These are phyloP conservation scores for Umimayanthus kanabou DNA, from an alignment of 92 coral and sea anemone species.

Conservation along the genomic window DNA sequence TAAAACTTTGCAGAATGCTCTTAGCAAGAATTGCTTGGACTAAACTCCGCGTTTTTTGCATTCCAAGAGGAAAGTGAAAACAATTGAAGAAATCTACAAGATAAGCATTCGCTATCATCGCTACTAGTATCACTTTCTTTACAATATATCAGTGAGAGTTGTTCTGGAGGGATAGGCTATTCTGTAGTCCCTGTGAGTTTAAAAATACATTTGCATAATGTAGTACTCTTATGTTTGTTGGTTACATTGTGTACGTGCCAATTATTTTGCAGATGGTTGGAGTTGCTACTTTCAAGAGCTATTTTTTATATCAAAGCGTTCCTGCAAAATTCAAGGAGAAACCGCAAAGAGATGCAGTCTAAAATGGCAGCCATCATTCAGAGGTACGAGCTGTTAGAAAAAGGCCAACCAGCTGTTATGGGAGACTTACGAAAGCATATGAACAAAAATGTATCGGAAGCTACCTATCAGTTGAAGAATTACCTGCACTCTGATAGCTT, in stretches of 20 bases:
- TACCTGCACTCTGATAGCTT: slow-evolving; percentile 1
- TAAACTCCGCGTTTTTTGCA: too few species aligned
- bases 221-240: background rate
- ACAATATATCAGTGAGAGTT: too few species aligned
- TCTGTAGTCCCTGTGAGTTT: background rate
- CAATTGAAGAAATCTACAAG: too few species aligned
- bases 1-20: too few species aligned
- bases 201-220: background rate
- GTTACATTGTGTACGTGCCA: background rate
- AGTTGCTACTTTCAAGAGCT: background rate
- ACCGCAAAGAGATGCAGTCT: background rate
- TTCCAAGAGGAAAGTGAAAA: too few species aligned
- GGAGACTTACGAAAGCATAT: slow-evolving; percentile 4
- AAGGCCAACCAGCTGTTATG: background rate
- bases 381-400: background rate
- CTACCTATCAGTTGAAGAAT: background rate
- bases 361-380: background rate
- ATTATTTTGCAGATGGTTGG: slow-evolving; percentile 26
- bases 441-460: background rate
- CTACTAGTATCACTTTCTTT: too few species aligned
- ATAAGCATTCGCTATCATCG: too few species aligned
- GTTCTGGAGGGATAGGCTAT: too few species aligned
- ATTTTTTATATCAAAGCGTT: slow-evolving; percentile 12
- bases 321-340: slow-evolving; percentile 11
- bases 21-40: too few species aligned